Base-by-base conservation (phyloP, 1,140 invertebrate species). In the Holcopasites calliopsidis region DNA sequence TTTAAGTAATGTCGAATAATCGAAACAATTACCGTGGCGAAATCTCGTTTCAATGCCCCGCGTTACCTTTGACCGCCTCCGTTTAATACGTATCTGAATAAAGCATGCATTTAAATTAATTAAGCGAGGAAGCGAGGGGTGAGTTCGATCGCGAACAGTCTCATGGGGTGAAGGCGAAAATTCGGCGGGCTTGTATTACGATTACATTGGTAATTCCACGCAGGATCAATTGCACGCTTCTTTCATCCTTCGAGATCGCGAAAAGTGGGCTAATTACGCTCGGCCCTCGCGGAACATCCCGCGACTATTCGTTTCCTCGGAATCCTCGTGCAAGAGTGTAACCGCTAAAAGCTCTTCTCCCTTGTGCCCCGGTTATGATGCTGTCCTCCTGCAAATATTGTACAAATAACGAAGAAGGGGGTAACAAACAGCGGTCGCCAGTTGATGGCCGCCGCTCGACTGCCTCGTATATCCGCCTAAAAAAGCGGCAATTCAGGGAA, bases 271-370 rank as follows among this genome's bases (percentile, higher is more conserved):
- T 44, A 57, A 58, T 44, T 44, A 21, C 38, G 52, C 38, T 44
- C 23, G 23, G 49, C 2, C 38, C 26, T 13, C 10, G 35, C 10
- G 16, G 31, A 40, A n/a, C 38, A 40, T 55, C 28, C 6, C 38
- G 54, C 28, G 28, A 57, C 42, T 10, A 50, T 62, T 40, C 44
- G 18, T 44, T 26, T 40, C 50, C 47, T 21, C 31, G 10, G 69
- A 33, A 38, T 49, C 57, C 23, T 21, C 33, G 11, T 2, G 58
- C 47, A 35, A 50, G 23, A 64, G 38, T 42, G 58, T 64, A 64
- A 72, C 64, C 57, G 58, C 70, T 72, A 64, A 72, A 72, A 72
- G 70, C 69, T 72, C 52, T 64, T 42, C 1, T 7, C 4, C 40
- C n/a, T 6, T 11, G 13, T 62, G 42, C 31, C 23, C 33, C 47